Conservation (phyloP, 2,797 vertebrate species). For the Scarus forsteni region DNA sequence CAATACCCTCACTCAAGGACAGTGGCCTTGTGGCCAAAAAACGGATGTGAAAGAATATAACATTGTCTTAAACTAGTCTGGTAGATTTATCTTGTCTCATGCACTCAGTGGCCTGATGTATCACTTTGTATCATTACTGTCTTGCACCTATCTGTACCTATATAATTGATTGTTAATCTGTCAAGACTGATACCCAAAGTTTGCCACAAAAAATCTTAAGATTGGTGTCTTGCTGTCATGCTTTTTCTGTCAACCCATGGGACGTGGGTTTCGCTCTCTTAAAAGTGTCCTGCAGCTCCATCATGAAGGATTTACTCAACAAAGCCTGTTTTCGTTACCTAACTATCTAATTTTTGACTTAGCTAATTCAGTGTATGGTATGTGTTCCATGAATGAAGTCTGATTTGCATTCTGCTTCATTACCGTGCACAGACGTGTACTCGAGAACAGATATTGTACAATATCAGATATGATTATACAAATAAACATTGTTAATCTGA, state of each 20-base stretch:
- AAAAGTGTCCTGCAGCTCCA: slow-evolving; percentile 28
- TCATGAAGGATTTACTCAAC: slow-evolving; percentile 3
- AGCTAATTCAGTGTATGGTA: slow-evolving; percentile 30
- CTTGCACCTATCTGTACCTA: slow-evolving; percentile 32
- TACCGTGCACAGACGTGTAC: slow-evolving; percentile 48
- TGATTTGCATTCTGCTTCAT: slow-evolving; percentile 35
- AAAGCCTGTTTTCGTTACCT: slow-evolving; percentile 2
- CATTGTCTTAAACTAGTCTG: slow-evolving; percentile 49
- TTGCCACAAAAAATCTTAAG: slow-evolving; percentile 31
- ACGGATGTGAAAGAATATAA: slow-evolving; percentile 63
- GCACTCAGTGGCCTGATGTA: slow-evolving; percentile 58
- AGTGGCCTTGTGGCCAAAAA: slow-evolving; percentile 59
- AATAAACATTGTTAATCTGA: slow-evolving; percentile 67
- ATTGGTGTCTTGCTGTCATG: slow-evolving; percentile 39
- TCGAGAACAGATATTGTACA: slow-evolving; percentile 54
- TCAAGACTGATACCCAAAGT: slow-evolving; percentile 39
- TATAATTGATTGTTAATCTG: slow-evolving; percentile 28
- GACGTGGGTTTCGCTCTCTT: slow-evolving; percentile 34
- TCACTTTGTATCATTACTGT: slow-evolving; percentile 55
- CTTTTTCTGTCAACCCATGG: slow-evolving; percentile 27
- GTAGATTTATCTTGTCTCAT: slow-evolving; percentile 46
- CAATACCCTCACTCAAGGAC: slow-evolving; percentile 55
- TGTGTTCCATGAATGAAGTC: slow-evolving; percentile 19
- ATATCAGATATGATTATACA: slow-evolving; percentile 40
- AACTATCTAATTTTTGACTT: slow-evolving; percentile 23